Percentiles rank a stretch among this genome's conserved stretches.
These are phyloP conservation scores for Watersipora subatra DNA, from an alignment of 1,140 invertebrate species.

Conservation along the genomic window DNA sequence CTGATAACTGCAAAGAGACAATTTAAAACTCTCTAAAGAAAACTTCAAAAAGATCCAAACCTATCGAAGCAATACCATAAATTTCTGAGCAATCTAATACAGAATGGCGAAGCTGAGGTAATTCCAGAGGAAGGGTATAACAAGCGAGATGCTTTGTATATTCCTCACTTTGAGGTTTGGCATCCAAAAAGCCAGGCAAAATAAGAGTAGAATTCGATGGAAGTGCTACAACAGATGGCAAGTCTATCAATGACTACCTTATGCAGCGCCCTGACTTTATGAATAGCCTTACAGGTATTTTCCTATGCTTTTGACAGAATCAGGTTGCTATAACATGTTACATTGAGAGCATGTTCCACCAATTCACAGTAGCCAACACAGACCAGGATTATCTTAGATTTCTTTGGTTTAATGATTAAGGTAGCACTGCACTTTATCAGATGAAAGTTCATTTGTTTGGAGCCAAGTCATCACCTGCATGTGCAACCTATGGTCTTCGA, in stretches of 20 bases:
- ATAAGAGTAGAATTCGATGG: conserved; percentile 5
- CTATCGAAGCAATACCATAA: background rate
- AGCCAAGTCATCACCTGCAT: too few species aligned
- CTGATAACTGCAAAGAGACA: too few species aligned
- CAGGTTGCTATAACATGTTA: too few species aligned
- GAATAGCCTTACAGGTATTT: conserved; percentile 12
- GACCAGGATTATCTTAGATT: background rate
- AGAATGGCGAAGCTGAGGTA: conserved; percentile 7
- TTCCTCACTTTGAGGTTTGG: conserved; percentile 19
- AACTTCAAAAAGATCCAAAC: too few species aligned
- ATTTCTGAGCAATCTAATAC: conserved; percentile 8
- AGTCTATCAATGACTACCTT: conserved; percentile 15
- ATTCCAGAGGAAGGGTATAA: background rate
- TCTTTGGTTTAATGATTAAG: background rate
- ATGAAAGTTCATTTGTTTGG: background rate
- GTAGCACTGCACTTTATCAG: background rate
- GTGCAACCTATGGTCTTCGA: too few species aligned
- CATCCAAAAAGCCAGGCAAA: conserved; percentile 10
- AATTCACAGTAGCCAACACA: too few species aligned
- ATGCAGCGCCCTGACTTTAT: conserved; percentile 27
- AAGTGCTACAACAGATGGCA: conserved; percentile 3
- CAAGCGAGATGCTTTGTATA: conserved; percentile 10
- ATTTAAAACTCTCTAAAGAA: too few species aligned
- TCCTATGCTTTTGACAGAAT: conserved; percentile 11
- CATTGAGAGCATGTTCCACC: too few species aligned